phyloP scores from a whole-genome alignment of 2,888 invertebrate species.

The Drosophila atripex region DNA sequence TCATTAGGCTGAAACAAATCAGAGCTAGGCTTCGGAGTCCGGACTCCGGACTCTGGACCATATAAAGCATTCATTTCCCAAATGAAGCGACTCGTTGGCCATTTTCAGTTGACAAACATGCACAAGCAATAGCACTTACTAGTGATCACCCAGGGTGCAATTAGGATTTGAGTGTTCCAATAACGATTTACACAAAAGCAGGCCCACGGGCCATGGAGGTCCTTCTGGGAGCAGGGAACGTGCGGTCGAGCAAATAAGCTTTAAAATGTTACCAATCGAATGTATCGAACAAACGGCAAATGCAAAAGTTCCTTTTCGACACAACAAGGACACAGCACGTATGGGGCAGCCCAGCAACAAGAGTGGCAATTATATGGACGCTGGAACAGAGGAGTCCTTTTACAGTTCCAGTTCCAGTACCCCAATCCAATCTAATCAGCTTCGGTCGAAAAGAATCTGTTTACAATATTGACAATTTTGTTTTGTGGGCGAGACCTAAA shows the following conservation, averaged over 20 bases:
- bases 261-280: constrained; percentile 64
- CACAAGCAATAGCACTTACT: constrained; percentile 41
- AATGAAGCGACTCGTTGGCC: constrained; percentile 41
- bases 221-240: constrained; percentile 22
- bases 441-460: constrained; percentile 66
- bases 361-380: constrained; percentile 27
- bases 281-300: constrained; percentile 62
- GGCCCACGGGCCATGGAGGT: constrained; percentile 1
- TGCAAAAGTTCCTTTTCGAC: constrained; percentile 39
- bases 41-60: too few species aligned
- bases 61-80: constrained; percentile 27
- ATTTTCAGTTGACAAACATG: constrained; percentile 55
- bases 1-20: constrained; percentile 61
- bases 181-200: constrained; percentile 64
- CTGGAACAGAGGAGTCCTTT: constrained; percentile 16
- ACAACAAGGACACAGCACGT: constrained; percentile 47
- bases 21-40: constrained; percentile 21
- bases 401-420: constrained; percentile 2
- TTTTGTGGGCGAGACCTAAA: constrained; percentile 37
- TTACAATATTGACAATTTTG: constrained; percentile 74
- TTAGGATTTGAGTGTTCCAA: constrained; percentile 72
- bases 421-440: constrained; percentile 68
- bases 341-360: constrained; percentile 35
- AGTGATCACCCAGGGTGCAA: constrained; percentile 70
- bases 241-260: constrained; percentile 57